Evolutionary conservation across 2,888 invertebrate species (phyloP).

Genomic region (Cistogaster globosa): DNA sequence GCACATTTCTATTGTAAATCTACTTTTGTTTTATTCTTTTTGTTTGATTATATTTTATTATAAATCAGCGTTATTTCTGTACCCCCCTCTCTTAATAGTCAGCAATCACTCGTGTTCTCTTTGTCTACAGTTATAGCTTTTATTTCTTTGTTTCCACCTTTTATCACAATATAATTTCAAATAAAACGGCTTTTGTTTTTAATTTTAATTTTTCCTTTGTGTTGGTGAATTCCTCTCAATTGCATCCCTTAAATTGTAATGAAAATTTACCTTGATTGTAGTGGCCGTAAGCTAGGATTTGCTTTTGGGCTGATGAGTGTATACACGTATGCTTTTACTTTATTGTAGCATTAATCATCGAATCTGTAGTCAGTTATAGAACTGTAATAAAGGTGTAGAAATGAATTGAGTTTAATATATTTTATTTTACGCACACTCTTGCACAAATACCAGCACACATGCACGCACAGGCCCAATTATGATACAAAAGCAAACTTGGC

Average conservation of each 20-base stretch:
- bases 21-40: neutral
- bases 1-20: constrained; percentile 43
- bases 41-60: constrained; percentile 25
- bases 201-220: constrained; percentile 39
- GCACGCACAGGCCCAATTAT: neutral
- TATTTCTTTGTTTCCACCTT: constrained; percentile 65
- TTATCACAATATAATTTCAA: constrained; percentile 62
- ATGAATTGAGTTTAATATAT: constrained; percentile 58
- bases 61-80: constrained; percentile 41
- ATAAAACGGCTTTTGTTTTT: constrained; percentile 63
- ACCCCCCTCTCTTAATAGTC: constrained; percentile 1
- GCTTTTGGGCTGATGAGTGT: constrained; percentile 25
- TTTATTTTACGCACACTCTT: neutral
- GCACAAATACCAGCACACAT: no score
- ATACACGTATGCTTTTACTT: constrained; percentile 61
- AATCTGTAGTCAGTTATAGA: constrained; percentile 58
- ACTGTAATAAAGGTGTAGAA: constrained; percentile 66
- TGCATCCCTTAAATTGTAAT: constrained; percentile 57
- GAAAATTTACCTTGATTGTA: constrained; percentile 53
- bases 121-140: constrained; percentile 44
- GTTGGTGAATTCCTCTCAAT: constrained; percentile 11
- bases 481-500: neutral
- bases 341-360: no score
- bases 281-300: constrained; percentile 46
- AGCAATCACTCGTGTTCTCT: constrained; percentile 62